Evolutionary conservation across 2,888 invertebrate species (phyloP).

Genomic region (Pilophorus perplexus): DNA sequence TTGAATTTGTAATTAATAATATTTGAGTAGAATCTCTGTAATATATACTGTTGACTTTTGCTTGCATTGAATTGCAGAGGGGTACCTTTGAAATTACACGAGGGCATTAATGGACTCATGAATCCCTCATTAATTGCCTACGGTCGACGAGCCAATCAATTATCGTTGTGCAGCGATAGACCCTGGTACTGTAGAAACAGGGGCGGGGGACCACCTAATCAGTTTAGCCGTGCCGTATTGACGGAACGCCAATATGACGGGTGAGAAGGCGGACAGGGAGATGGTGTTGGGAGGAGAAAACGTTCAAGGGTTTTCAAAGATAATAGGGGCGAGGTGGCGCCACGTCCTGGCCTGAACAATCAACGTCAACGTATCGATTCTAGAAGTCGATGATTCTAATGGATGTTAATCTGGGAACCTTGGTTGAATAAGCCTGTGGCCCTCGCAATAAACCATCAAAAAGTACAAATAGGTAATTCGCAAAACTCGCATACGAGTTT

Average conservation of each 20-base stretch:
- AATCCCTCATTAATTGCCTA: too few species aligned
- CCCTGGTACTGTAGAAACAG: not conserved
- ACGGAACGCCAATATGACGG: slow-evolving; percentile 2
- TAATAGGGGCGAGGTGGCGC: slow-evolving; percentile 8
- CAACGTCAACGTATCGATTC: slow-evolving; percentile 15
- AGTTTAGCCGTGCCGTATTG: not conserved
- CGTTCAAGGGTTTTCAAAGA: not conserved
- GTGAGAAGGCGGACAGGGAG: not conserved
- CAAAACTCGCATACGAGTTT: too few species aligned
- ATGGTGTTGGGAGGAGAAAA: not conserved
- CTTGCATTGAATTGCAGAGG: too few species aligned
- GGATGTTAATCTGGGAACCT: slow-evolving; percentile 11
- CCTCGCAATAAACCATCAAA: too few species aligned
- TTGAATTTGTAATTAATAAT: too few species aligned
- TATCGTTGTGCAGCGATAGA: not conserved
- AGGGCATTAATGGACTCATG: too few species aligned
- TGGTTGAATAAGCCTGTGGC: too few species aligned
- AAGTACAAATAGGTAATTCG: too few species aligned
- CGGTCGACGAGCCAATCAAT: not conserved
- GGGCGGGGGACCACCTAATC: not conserved
- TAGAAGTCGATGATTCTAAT: slow-evolving; percentile 13
- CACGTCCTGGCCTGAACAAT: slow-evolving; percentile 14
- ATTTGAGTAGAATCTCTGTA: too few species aligned
- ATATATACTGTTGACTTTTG: too few species aligned
- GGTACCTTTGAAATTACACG: too few species aligned